Base-by-base conservation (phyloP, 2,888 invertebrate species). In the Dysmachus trigonus region DNA sequence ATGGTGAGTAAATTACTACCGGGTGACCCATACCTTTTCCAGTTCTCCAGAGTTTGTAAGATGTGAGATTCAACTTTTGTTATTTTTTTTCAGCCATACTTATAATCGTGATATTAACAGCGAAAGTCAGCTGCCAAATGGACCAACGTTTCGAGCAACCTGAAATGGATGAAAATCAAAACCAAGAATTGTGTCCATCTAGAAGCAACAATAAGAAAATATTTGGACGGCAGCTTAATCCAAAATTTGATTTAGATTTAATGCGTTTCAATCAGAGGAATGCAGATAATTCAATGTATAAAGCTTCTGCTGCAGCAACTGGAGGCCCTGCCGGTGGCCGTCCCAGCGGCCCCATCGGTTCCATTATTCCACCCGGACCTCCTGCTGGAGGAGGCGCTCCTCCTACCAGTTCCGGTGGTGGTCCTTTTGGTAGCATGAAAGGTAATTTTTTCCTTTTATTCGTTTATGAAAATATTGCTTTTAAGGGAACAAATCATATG, bases 31-130 rank as follows among this genome's bases (percentile, higher is more conserved):
- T 62, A 27, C 62, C 6, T 62, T 22, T 77, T 27, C 30, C 27
- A 15, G 22, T 13, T 76, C 76, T 77, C 31, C 31, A 35, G 41
- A 15, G 76, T 13, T 35, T 35, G 76, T 35, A n/a, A 31, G 38
- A 22, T 18, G 13, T n/a, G 3, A 76, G 7, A 53, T 10, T 22
- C 10, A 35, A 38, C 22, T 41, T 77, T 77, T 41, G 47, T 27
- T 30, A 10, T 77, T 77, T 77, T 30, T 41, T 77, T 77, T 13
- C 30, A 77, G 77, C n/a, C 27, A 47, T 77, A 77, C 51, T 77
- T 77, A 41, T 47, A 30, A 47, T 77, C 6, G 30, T 31, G 30
- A 31, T 77, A 7, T 51, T 77, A 77, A 51, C 15, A 77, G 77
- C 77, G 47, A 77, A 77, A 77, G 77, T 77, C 27, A 30, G 30